These are phyloP conservation scores for Drosophila percnosoma DNA, from an alignment of 2,888 invertebrate genomes.

Conservation along the genomic window DNA sequence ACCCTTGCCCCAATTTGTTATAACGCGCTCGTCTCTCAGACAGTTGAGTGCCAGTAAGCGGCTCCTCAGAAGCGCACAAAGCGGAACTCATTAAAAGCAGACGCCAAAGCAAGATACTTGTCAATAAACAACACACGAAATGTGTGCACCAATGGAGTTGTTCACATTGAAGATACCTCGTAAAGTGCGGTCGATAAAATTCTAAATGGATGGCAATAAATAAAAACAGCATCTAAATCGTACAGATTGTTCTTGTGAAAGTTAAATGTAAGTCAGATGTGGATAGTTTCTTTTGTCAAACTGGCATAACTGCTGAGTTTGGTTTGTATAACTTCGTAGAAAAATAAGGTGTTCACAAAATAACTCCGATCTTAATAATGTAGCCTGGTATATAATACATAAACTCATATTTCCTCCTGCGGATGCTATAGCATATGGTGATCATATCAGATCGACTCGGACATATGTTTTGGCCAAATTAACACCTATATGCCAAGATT, in stretches of 20 bases:
- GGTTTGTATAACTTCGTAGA: not conserved
- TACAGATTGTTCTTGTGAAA: not conserved
- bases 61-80: conserved; percentile 20
- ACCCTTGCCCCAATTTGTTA: conserved; percentile 31
- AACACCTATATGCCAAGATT: not conserved
- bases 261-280: not conserved
- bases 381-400: not conserved
- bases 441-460: not conserved
- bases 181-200: not conserved
- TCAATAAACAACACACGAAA: conserved; percentile 1
- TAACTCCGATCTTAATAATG: not conserved
- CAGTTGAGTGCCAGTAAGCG: conserved; percentile 23
- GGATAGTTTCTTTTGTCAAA: not conserved
- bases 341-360: not conserved
- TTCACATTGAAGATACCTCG: conserved; percentile 12
- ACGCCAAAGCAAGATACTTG: conserved; percentile 28
- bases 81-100: conserved; percentile 50
- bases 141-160: not conserved
- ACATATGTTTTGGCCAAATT: not conserved
- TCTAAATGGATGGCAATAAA: not conserved
- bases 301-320: not conserved
- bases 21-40: conserved; percentile 15
- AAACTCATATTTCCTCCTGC: not conserved
- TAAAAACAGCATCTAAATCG: not conserved
- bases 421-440: not conserved